Conservation (phyloP, 2,797 vertebrate species). For the Tarsius wallacei region DNA sequence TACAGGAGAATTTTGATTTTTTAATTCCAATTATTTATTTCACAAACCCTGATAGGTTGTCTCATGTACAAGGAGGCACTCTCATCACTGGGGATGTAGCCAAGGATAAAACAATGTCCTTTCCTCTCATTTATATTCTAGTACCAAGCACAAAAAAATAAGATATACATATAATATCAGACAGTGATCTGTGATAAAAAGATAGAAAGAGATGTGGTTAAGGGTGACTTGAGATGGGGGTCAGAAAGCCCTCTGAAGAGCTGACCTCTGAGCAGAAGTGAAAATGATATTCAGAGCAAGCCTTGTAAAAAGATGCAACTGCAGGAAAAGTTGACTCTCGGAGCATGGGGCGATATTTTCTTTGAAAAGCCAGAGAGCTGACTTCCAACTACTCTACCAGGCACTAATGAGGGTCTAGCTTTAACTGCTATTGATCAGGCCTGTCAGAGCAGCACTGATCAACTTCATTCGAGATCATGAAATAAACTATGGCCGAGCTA, state of each 20-base stretch:
- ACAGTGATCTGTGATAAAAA: neutral
- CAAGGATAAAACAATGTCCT: neutral
- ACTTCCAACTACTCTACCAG: neutral
- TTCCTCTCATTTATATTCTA: neutral
- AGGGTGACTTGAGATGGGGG: neutral
- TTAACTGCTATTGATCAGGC: neutral
- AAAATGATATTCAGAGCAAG: neutral
- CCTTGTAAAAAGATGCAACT: neutral
- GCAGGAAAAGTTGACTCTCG: neutral
- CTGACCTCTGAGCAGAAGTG: neutral
- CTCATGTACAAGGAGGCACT: neutral
- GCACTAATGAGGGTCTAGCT: neutral
- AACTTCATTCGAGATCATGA: neutral
- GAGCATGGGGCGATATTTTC: neutral
- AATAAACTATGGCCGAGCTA: neutral
- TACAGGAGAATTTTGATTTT: neutral
- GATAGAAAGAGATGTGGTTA: neutral
- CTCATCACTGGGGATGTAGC: neutral
- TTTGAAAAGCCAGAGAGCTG: neutral
- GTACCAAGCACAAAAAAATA: neutral
- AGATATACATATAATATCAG: neutral
- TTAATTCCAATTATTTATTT: neutral
- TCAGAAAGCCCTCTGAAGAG: neutral
- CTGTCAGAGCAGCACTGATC: neutral
- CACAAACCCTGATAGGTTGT: constrained; percentile 8